Evolutionary conservation across 2,113 vertebrate species (phyloP).

Genomic region (human (Homo sapiens)): DNA sequence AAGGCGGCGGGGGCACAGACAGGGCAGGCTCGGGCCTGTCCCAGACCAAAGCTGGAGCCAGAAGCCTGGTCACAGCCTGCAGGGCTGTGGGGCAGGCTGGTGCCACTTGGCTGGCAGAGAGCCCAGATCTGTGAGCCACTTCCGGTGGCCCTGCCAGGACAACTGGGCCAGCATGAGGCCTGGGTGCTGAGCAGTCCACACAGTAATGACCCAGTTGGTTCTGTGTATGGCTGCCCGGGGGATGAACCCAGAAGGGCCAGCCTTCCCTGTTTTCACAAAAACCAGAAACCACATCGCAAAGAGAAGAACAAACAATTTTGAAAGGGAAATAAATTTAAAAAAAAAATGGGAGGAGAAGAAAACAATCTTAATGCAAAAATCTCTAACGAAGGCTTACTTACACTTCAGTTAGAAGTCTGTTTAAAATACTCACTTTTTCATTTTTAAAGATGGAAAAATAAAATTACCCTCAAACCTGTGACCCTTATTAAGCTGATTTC

Average conservation of each 20-base stretch:
- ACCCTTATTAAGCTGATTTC: background rate
- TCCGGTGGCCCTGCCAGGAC: no score
- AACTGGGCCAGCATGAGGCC: background rate
- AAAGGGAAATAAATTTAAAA: background rate
- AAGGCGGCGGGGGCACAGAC: rapidly evolving
- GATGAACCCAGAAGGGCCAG: background rate
- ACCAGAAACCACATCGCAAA: background rate
- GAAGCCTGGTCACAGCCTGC: background rate
- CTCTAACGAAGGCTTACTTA: background rate
- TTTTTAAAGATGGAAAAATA: background rate
- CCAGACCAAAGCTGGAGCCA: background rate
- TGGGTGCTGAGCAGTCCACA: background rate
- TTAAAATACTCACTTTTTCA: background rate
- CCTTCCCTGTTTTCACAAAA: background rate
- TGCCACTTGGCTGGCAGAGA: rapidly evolving
- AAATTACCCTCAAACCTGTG: background rate
- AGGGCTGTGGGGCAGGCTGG: rapidly evolving
- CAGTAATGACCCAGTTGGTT: background rate
- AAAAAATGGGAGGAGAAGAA: background rate
- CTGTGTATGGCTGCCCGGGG: background rate
- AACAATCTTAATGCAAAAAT: background rate
- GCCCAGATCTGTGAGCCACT: background rate
- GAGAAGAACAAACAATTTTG: background rate
- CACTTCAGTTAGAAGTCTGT: background rate
- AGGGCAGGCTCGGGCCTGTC: background rate